phyloP scores from a whole-genome alignment of 2,113 vertebrate species.

The Phasianus colchicus region DNA sequence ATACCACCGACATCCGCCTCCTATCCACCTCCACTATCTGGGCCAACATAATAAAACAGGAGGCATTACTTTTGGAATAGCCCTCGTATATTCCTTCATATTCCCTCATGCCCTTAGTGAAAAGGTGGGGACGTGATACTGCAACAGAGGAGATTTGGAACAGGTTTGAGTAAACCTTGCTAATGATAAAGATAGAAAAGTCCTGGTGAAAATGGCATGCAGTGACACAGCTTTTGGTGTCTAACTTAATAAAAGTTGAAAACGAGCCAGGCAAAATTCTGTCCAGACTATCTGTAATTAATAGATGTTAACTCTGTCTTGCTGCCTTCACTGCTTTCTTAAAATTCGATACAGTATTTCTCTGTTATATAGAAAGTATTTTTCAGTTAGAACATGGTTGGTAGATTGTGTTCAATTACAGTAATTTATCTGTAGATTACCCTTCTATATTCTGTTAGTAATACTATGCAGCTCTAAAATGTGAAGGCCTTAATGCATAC shows the following conservation, averaged over 20 bases:
- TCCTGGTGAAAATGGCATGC: accelerated
- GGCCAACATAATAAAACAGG: background rate
- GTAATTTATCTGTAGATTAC: background rate
- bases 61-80: background rate
- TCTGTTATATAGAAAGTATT: background rate
- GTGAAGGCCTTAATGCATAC: background rate
- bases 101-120: background rate
- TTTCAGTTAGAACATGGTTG: background rate
- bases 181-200: background rate
- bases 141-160: background rate
- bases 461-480: background rate
- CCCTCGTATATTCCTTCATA: background rate
- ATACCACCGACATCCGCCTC: background rate
- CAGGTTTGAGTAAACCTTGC: background rate
- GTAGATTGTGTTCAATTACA: background rate
- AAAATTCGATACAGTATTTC: background rate
- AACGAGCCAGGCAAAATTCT: background rate
- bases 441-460: background rate
- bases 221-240: background rate
- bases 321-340: background rate
- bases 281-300: background rate
- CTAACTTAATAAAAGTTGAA: background rate
- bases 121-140: background rate
- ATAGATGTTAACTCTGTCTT: background rate
- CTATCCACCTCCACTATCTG: background rate